Conservation (phyloP, 2,797 vertebrate species). For the Anguilla pacifica region DNA sequence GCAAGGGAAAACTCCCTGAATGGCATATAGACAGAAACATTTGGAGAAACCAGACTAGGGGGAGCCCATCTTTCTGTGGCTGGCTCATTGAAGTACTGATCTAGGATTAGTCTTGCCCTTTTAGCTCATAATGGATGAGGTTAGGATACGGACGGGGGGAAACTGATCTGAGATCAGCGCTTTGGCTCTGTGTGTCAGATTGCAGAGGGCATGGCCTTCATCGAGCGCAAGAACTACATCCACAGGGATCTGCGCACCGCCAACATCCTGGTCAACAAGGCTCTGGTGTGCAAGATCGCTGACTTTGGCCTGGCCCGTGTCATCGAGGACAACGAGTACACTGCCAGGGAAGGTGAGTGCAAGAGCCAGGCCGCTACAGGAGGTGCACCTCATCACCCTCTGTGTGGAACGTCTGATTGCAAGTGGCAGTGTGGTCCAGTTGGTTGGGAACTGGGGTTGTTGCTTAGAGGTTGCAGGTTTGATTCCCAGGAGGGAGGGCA, state of each 20-base stretch:
- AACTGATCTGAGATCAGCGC: not conserved
- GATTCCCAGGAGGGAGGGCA: not conserved
- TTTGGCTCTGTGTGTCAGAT: conserved; percentile 67
- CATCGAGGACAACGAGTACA: conserved; percentile 94
- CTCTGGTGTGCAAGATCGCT: conserved; percentile 91
- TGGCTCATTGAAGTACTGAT: not conserved
- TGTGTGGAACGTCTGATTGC: not conserved
- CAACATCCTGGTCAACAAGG: conserved; percentile 89
- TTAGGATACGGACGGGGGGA: not conserved
- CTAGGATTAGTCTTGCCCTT: not conserved
- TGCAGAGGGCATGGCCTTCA: conserved; percentile 96
- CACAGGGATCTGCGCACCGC: conserved; percentile 92
- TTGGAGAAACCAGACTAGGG: not conserved
- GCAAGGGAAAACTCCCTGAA: not conserved
- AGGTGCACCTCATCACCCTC: not conserved
- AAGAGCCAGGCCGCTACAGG: not conserved
- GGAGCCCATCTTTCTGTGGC: conserved; percentile 1
- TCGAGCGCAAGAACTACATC: conserved; percentile 94
- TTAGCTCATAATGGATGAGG: not conserved
- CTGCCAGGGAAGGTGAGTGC: conserved; percentile 87
- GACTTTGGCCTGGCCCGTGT: conserved; percentile 94
- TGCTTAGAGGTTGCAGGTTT: not conserved
- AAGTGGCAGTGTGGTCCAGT: not conserved
- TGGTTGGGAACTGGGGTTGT: not conserved
- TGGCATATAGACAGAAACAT: not conserved